These are phyloP conservation scores for Oncopodura yosiiana DNA, from an alignment of 1,140 invertebrate species.

Conservation along the genomic window DNA sequence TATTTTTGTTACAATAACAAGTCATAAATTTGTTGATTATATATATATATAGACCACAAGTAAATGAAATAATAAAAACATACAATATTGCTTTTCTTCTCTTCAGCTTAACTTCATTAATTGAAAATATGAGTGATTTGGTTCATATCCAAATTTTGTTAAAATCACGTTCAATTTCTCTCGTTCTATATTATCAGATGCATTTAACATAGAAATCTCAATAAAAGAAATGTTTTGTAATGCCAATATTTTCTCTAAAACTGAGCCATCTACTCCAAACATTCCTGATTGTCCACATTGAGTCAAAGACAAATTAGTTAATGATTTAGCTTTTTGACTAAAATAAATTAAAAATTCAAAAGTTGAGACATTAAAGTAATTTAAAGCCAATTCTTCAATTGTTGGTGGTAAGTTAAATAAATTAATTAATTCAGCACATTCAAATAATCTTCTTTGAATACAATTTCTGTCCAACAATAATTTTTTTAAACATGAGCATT, in stretches of 20 bases:
- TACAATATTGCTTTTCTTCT: too few species aligned
- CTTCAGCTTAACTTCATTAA: too few species aligned
- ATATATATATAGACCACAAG: too few species aligned
- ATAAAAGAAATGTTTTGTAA: slow-evolving; percentile 18
- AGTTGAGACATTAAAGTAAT: slow-evolving; percentile 26
- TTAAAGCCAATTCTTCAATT: slow-evolving; percentile 25
- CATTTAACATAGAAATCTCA: slow-evolving; percentile 27
- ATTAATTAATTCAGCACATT: slow-evolving; percentile 25
- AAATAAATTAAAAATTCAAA: slow-evolving; percentile 22
- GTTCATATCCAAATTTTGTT: slow-evolving; percentile 22
- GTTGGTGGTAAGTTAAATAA: slow-evolving; percentile 19
- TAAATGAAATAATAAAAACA: too few species aligned
- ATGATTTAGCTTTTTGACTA: not conserved
- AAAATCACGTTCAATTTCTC: slow-evolving; percentile 27
- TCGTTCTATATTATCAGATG: slow-evolving; percentile 15
- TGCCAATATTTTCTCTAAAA: slow-evolving; percentile 22
- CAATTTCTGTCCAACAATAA: slow-evolving; percentile 27
- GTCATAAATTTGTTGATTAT: too few species aligned
- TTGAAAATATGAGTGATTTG: slow-evolving; percentile 27
- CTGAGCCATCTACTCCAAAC: slow-evolving; percentile 27
- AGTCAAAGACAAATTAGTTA: slow-evolving; percentile 19
- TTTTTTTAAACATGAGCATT: slow-evolving; percentile 16
- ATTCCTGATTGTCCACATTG: slow-evolving; percentile 21
- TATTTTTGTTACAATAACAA: too few species aligned
- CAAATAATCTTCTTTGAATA: slow-evolving; percentile 3